Base-by-base conservation (phyloP, 2,888 invertebrate genomes). In the Smittia aterrima region DNA sequence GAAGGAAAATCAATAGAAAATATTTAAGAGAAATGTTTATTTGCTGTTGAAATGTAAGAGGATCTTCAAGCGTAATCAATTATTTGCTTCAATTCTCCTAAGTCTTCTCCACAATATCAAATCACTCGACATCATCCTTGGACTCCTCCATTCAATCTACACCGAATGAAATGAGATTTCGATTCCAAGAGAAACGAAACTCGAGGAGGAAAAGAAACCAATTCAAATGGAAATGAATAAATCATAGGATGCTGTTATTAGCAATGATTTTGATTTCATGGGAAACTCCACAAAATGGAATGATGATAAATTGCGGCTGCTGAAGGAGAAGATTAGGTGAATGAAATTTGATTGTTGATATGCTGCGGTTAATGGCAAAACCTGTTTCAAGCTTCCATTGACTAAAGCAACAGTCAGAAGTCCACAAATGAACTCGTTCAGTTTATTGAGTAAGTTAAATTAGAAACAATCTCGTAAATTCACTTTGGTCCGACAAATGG, bases 161-260 rank as follows among this genome's bases (percentile, higher is more conserved):
- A 32, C 32, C 32, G 32, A 32, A 9, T 32, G 32, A 32, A 32
- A 32, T 32, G 32, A 32, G 9, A 32, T 32, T 32, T 32, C n/a
- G n/a, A n/a, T n/a, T n/a, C n/a, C n/a, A n/a, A n/a, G n/a, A n/a
- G n/a, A n/a, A n/a, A n/a, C n/a, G n/a, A n/a, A n/a, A n/a, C n/a
- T n/a, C n/a, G n/a, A n/a, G n/a, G 32, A 9, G 9, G 27, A 4
- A 22, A 24, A 27, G 64, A 64, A 58, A 27, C 25, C 64, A 64
- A 64, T 64, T 64, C 25, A 27, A 27, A 64, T 64, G 27, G 64
- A 64, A 64, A 64, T 64, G 64, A 64, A 64, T 64, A 64, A 64
- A 64, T 64, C 64, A 64, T 64, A n/a, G 13, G n/a, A 58, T n/a
- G 18, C 22, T 64, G 58, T 58, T 58, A 64, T 25, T 27, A 25